Evolutionary conservation across 2,113 vertebrate species (phyloP).

Genomic region (Chamaetylas fuelleborni): DNA sequence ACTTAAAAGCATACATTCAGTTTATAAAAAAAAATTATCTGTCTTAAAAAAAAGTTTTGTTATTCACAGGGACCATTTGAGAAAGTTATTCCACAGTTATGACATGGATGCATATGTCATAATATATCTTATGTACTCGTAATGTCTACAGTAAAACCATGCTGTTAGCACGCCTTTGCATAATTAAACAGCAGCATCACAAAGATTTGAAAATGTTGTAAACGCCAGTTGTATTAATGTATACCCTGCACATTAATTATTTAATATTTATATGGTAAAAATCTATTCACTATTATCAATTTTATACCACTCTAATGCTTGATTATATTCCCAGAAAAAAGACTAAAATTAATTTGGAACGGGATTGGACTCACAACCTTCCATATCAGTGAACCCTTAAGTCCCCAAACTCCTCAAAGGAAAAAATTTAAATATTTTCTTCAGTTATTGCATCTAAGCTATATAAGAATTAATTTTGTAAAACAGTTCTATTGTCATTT

Average conservation of each 20-base stretch:
- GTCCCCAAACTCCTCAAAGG: neutral
- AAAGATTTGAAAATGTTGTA: neutral
- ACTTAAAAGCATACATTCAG: neutral
- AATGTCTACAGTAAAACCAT: too few species aligned
- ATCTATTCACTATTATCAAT: neutral
- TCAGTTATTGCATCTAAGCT: neutral
- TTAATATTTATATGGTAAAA: neutral
- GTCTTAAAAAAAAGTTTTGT: neutral
- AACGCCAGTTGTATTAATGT: neutral
- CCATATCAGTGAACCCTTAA: neutral
- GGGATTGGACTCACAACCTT: neutral
- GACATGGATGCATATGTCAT: neutral
- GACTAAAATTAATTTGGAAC: neutral
- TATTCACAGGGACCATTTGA: neutral
- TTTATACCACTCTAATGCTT: neutral
- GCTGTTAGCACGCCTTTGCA: neutral
- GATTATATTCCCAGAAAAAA: neutral
- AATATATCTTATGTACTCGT: neutral
- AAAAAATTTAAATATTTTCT: neutral
- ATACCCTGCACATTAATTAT: neutral
- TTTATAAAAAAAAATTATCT: neutral
- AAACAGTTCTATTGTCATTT: neutral
- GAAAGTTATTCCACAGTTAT: neutral
- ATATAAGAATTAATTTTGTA: conserved; percentile 1
- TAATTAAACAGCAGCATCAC: neutral